phyloP scores from a whole-genome alignment of 2,797 vertebrate genomes.

The Octomys mimax region DNA sequence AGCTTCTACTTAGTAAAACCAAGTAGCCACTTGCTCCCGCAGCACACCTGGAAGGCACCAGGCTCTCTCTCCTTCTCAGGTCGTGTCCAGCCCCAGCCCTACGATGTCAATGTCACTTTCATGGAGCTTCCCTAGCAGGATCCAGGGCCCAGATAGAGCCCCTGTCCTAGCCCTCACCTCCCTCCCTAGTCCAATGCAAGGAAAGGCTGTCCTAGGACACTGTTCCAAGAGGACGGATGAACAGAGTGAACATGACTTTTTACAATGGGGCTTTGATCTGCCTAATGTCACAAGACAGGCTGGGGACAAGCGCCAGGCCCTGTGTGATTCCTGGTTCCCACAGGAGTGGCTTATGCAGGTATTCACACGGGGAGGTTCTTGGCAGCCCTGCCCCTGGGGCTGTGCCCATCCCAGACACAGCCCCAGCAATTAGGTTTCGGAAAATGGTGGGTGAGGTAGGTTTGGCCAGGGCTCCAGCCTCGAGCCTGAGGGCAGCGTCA shows the following conservation, averaged over 20 bases:
- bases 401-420: constrained; percentile 42
- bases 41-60: constrained; percentile 60
- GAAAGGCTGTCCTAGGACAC: constrained; percentile 70
- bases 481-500: not conserved
- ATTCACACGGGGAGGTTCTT: constrained; percentile 11
- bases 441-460: constrained; percentile 21
- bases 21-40: constrained; percentile 61
- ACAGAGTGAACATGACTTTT: constrained; percentile 41
- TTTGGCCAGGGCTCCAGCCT: not conserved
- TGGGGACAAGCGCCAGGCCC: constrained; percentile 69
- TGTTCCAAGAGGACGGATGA: constrained; percentile 58
- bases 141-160: not conserved
- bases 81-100: constrained; percentile 77
- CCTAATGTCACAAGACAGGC: constrained; percentile 76
- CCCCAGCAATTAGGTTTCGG: constrained; percentile 49
- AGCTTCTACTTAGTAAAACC: not conserved
- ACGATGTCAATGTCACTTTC: constrained; percentile 77
- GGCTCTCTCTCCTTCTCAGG: constrained; percentile 77
- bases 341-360: constrained; percentile 60
- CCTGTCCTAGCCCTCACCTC: not conserved
- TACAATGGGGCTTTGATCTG: constrained; percentile 75
- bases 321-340: constrained; percentile 74
- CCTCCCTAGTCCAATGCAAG: constrained; percentile 6
- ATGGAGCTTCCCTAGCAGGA: constrained; percentile 73
- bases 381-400: constrained; percentile 41